Evolutionary conservation across 2,888 invertebrate genomes (phyloP).

Genomic region (Eupithecia centaureata): DNA sequence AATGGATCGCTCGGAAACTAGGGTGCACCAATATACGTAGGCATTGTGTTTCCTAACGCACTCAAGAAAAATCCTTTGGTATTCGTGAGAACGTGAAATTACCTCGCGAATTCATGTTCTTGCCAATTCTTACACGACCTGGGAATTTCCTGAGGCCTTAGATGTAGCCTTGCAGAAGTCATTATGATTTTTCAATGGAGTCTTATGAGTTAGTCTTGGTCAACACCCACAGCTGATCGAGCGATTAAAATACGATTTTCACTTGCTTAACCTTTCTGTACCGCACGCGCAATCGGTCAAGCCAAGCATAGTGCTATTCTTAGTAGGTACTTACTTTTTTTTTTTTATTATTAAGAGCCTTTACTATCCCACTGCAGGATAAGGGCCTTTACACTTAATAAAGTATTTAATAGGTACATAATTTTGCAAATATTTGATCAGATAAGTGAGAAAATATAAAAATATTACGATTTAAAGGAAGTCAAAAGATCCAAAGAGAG

Average conservation of each 20-base stretch:
- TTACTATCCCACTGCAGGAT: no score
- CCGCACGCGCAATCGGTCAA: not conserved
- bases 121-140: conserved; percentile 37
- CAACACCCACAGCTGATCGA: not conserved
- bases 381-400: no score
- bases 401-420: no score
- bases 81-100: conserved; percentile 58
- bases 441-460: no score
- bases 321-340: no score
- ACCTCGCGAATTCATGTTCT: conserved; percentile 38
- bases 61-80: conserved; percentile 51
- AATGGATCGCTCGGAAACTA: conserved; percentile 46
- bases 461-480: no score
- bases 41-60: conserved; percentile 51
- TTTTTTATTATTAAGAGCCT: no score
- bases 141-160: conserved; percentile 31
- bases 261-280: not conserved
- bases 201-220: conserved; percentile 3
- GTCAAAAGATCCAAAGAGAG: not conserved
- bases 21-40: conserved; percentile 52
- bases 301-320: no score
- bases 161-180: conserved; percentile 5
- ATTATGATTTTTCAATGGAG: conserved; percentile 19
- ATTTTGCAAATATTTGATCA: no score
- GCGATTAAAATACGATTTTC: not conserved